A percentile compares a stretch with the other conserved stretches of the same genome.
These are phyloP conservation scores for Hypotaenidia okinawae DNA, from an alignment of 2,797 vertebrate genomes.

Conservation along the genomic window DNA sequence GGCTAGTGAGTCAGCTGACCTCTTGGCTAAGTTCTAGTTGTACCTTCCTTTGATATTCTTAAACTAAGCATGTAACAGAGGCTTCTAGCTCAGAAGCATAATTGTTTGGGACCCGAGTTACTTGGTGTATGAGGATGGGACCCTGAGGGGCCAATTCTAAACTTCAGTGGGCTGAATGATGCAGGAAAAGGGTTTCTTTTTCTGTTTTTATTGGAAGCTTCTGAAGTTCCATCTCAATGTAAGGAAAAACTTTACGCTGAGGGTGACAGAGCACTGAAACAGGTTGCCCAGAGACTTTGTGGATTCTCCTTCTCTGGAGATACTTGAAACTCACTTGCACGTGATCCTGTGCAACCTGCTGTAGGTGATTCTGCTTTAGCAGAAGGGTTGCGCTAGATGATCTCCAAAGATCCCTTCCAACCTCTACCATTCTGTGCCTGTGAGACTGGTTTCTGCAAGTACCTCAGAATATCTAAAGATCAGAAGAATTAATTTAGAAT, in stretches of 20 bases:
- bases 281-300: no score
- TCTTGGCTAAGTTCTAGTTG: neutral
- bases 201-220: neutral
- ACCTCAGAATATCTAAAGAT: neutral
- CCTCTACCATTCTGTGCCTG: no score
- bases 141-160: neutral
- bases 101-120: neutral
- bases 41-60: neutral
- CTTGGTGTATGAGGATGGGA: neutral
- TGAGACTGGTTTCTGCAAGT: neutral
- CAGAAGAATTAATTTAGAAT: neutral
- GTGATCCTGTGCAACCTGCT: no score
- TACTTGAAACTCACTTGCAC: no score
- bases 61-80: neutral
- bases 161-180: neutral
- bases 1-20: neutral
- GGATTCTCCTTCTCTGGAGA: no score
- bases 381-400: no score
- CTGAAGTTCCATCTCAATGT: no score
- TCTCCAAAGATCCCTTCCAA: no score
- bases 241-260: no score
- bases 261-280: no score
- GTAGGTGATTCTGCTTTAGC: no score
- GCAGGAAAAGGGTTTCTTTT: neutral
- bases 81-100: neutral